Evolutionary conservation across 2,113 vertebrate genomes (phyloP).

Genomic region (Origma solitaria): DNA sequence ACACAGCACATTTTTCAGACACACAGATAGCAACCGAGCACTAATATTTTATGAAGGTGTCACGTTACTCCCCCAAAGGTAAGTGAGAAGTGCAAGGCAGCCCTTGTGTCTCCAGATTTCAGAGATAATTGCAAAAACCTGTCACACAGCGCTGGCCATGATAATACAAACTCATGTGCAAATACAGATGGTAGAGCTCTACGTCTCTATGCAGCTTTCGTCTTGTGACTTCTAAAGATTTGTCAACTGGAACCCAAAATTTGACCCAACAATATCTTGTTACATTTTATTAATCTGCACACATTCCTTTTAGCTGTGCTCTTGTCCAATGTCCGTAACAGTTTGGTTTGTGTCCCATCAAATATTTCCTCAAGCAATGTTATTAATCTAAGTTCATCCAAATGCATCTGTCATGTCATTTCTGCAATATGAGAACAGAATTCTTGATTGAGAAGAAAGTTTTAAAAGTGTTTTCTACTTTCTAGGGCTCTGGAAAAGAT

Average conservation of each 20-base stretch:
- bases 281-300: background rate
- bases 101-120: background rate
- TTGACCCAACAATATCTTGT: background rate
- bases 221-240: background rate
- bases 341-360: background rate
- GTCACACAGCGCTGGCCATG: rapidly evolving
- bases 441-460: background rate
- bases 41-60: conserved; percentile 36
- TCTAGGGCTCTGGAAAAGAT: background rate
- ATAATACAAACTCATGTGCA: rapidly evolving
- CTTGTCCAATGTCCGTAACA: rapidly evolving
- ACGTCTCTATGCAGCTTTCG: rapidly evolving
- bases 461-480: background rate
- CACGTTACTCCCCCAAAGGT: background rate
- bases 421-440: background rate
- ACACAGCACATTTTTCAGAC: background rate
- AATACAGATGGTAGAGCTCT: background rate
- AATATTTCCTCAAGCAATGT: conserved; percentile 29
- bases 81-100: background rate
- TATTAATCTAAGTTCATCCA: background rate
- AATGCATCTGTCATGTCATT: background rate
- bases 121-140: background rate
- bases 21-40: background rate
- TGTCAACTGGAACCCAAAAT: background rate
- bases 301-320: background rate